These are phyloP conservation scores for Lasioglossum lativentre DNA, from an alignment of 2,888 invertebrate genomes.

Conservation along the genomic window DNA sequence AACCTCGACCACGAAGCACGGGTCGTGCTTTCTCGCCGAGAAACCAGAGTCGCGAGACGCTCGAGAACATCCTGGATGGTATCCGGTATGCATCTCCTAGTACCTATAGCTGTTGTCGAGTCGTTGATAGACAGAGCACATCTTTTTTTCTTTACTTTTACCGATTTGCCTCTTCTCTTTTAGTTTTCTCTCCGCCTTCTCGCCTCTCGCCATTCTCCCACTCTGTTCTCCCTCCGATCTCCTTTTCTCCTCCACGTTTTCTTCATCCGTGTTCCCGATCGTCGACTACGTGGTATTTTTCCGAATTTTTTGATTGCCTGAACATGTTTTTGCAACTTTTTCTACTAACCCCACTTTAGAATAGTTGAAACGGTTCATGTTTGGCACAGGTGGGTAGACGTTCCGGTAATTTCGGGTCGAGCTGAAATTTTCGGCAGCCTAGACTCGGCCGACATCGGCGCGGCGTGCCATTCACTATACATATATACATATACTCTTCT, in stretches of 20 bases:
- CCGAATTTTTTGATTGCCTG: slow-evolving; percentile 77
- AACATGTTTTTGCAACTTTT: slow-evolving; percentile 80
- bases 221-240: neutral
- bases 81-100: slow-evolving; percentile 82
- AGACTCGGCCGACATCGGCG: neutral
- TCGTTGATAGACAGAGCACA: slow-evolving; percentile 84
- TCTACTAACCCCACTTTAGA: slow-evolving; percentile 78
- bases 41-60: slow-evolving; percentile 68
- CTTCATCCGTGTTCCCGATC: slow-evolving; percentile 48
- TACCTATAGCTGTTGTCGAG: slow-evolving; percentile 83
- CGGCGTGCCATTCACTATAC: too few species aligned
- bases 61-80: slow-evolving; percentile 76
- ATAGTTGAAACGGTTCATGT: slow-evolving; percentile 73
- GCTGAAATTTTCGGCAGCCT: neutral
- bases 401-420: slow-evolving; percentile 22
- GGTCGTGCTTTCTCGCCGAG: neutral
- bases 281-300: slow-evolving; percentile 68
- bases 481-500: neutral
- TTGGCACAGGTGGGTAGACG: slow-evolving; percentile 79
- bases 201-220: slow-evolving; percentile 17
- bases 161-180: slow-evolving; percentile 54
- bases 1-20: neutral
- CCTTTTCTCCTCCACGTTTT: slow-evolving; percentile 11
- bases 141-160: slow-evolving; percentile 75
- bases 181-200: slow-evolving; percentile 58